Conservation (phyloP, 2,888 invertebrate genomes). For the Cryptocephalus moraei region DNA sequence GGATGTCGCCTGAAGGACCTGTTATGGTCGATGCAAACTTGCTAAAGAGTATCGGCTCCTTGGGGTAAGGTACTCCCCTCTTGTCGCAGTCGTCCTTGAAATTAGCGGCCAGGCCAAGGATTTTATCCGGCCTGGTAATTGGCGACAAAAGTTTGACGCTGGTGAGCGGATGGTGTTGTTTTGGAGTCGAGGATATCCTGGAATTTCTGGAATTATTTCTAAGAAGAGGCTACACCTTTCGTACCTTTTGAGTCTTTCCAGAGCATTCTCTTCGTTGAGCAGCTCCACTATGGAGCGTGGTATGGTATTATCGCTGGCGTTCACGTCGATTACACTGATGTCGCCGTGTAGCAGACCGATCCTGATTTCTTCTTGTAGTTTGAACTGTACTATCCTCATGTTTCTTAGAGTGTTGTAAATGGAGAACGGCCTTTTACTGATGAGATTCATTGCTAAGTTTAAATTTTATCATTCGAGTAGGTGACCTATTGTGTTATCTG, state of each 20-base stretch:
- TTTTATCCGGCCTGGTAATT: constrained; percentile 66
- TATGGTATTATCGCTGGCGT: neutral
- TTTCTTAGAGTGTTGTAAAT: neutral
- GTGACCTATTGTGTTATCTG: neutral
- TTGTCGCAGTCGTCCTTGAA: constrained; percentile 75
- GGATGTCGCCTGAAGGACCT: constrained; percentile 58
- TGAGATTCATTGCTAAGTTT: no score
- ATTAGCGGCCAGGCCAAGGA: constrained; percentile 75
- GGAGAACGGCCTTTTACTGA: no score
- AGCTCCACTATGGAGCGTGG: neutral
- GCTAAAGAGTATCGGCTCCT: constrained; percentile 71
- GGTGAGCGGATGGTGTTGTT: constrained; percentile 38
- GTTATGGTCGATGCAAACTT: constrained; percentile 70
- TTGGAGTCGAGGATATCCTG: constrained; percentile 40
- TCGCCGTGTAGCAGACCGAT: neutral
- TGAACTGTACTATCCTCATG: neutral
- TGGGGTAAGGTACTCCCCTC: constrained; percentile 58
- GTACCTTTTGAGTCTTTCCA: neutral
- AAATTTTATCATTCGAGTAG: no score
- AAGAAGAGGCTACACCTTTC: neutral
- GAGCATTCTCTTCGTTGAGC: neutral
- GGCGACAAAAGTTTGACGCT: constrained; percentile 57
- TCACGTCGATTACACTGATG: neutral
- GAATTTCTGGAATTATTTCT: constrained; percentile 7
- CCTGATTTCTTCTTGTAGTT: neutral